Evolutionary conservation across 2,888 invertebrate genomes (phyloP), one percentile per base, ranked within the genome.

Genomic region (Drosophila nigricruria): DNA sequence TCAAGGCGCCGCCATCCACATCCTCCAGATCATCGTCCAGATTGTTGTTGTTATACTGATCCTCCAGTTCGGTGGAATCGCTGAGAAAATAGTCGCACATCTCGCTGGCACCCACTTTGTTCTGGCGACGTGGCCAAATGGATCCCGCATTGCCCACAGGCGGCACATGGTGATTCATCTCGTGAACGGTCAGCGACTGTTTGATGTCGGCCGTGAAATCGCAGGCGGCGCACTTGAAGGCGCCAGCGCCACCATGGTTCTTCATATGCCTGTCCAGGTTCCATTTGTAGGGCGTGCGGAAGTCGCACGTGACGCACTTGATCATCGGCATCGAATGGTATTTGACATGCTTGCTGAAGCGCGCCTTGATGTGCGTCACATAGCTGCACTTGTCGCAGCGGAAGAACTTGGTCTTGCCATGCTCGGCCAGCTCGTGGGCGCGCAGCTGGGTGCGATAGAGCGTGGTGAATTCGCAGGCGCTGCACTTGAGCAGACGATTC

Each of bases 251-350:
- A 74, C 96, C 96, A 93, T 98, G 98, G 92, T 97, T 97, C 93
- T 97, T 96, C 94, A 97, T 96, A 92, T 98, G 98, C 9, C 98
- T 95, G 92, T 98, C 98, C 93, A 97, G 94, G 93, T 98, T 98
- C 96, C 98, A 98, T 92, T 96, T 96, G 94, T 97, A 97, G 10
- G 98, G 97, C 20, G 98, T 98, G 75, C 97, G 96, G 92, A 98
- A 98, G 91, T 98, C 97, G 93, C 98, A 98, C 92, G 97, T 96
- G 66, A 96, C 96, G 93, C 98, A 98, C 93, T 98, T 97, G 82
- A 97, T 97, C 96, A 97, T 97, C 84, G 96, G 98, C 96, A 97
- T 97, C 67, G 97, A 97, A 92, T 98, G 98, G 92, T 97, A 97
- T 91, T 97, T 97, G 57, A 98, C 97, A 92, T 98, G 98, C 92